Base-by-base conservation (phyloP, 2,797 vertebrate species). In the Pipistrellus nathusii region DNA sequence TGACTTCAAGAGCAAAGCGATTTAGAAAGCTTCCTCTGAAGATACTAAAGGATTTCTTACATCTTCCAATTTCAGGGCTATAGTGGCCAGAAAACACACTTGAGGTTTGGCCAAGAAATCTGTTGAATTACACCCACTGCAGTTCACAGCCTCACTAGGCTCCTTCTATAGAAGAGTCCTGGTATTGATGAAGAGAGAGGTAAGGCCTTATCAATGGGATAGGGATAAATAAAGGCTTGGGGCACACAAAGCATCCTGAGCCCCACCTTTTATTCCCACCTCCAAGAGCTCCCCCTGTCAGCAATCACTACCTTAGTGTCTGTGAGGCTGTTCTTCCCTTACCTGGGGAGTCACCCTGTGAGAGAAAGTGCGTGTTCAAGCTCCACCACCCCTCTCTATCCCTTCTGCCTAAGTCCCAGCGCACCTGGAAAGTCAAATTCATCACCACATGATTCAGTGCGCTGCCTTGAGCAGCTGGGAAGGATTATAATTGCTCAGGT, bases 401-500 rank as follows among this genome's bases (percentile, higher is more conserved):
- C 32, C n/a, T 85, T 89, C 66, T 90, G 46, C 55, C 68, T 72
- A 44, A 86, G 8, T 81, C 32, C 23, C 77, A 82, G 23, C 6
- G 3, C 20, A 30, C 85, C 48, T 75, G 62, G 48, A 93, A 87
- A 68, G 81, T 95, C 90, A 88, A 82, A 84, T 35, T 3, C 21
- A 78, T 59, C 38, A 57, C 48, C 8, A 32, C 88, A 72, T 35
- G 46, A 73, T 89, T 87, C 51, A 41, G 30, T 80, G 30, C 57
- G 12, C 55, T 90, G 73, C 9, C 72, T 69, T 85, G 81, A 95
- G 62, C 92, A 95, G 72, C 93, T 95, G 88, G 35, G 51, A 71
- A 64, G 68, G 48, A 90, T 95, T 91, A 87, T 51, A 95, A 89
- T 15, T 94, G 48, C 62, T 91, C 68, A 96, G 81, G 51, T 89